phyloP scores from a whole-genome alignment of 2,113 vertebrate species.

The Misgurnus mizolepis region DNA sequence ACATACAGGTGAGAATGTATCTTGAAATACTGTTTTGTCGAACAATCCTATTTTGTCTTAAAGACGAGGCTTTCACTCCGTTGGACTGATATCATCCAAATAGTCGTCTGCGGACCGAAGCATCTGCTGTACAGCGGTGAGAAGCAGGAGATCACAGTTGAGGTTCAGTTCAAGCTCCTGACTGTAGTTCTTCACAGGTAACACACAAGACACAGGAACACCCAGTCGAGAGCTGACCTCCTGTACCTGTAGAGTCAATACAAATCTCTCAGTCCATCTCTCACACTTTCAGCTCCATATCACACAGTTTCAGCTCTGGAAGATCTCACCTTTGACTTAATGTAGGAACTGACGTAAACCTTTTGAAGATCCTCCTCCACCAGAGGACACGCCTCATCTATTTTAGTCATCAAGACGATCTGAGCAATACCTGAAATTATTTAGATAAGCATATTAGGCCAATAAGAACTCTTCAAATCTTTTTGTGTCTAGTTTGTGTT shows the following conservation, averaged over 20 bases:
- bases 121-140: constrained; percentile 63
- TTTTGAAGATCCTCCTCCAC: constrained; percentile 59
- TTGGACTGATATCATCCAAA: constrained; percentile 58
- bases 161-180: constrained; percentile 60
- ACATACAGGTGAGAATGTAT: no score
- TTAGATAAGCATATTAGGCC: no score
- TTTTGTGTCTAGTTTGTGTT: not conserved
- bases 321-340: constrained; percentile 59
- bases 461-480: not conserved
- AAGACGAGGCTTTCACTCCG: not conserved
- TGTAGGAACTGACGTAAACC: constrained; percentile 60
- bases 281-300: not conserved
- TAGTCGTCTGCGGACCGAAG: constrained; percentile 63
- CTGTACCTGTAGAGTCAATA: constrained; percentile 54
- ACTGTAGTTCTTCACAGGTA: constrained; percentile 72
- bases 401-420: constrained; percentile 68
- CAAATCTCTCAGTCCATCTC: not conserved
- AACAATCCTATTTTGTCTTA: no score
- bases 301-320: not conserved
- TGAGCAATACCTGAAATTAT: constrained; percentile 62
- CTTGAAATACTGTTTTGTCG: no score
- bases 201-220: constrained; percentile 61
- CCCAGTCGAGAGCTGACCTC: constrained; percentile 63
- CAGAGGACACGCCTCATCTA: constrained; percentile 64
- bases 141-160: constrained; percentile 60